phyloP scores from a whole-genome alignment of 2,113 vertebrate species.

The Percina caprodes region DNA sequence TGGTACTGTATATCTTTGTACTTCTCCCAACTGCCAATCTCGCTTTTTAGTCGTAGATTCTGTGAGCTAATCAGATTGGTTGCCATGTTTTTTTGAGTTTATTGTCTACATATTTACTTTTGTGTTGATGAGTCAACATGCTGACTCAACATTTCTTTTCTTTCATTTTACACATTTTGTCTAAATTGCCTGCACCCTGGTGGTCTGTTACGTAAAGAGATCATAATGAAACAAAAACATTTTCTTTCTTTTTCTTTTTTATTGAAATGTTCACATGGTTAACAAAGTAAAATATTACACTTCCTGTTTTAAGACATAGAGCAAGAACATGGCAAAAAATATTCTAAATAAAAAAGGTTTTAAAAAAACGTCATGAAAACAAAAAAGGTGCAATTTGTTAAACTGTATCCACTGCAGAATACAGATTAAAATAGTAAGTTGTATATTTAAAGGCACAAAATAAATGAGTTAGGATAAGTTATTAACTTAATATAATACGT shows the following conservation, averaged over 20 bases:
- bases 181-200: background rate
- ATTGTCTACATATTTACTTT: conserved; percentile 22
- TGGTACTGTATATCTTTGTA: background rate
- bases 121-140: background rate
- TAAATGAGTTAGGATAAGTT: background rate
- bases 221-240: background rate
- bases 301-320: background rate
- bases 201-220: background rate
- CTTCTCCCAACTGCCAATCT: background rate
- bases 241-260: background rate
- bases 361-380: background rate
- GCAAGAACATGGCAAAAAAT: too few species aligned
- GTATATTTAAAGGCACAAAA: background rate
- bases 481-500: too few species aligned
- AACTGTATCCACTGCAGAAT: background rate
- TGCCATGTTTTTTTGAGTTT: background rate
- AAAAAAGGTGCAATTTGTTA: background rate
- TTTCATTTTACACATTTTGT: background rate
- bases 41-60: background rate
- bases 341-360: too few species aligned
- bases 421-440: background rate
- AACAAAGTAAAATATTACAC: background rate
- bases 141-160: background rate
- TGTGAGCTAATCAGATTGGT: background rate
- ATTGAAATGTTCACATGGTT: background rate